phyloP scores from a whole-genome alignment of 1,140 invertebrate genomes.

The Musca vetustissima region DNA sequence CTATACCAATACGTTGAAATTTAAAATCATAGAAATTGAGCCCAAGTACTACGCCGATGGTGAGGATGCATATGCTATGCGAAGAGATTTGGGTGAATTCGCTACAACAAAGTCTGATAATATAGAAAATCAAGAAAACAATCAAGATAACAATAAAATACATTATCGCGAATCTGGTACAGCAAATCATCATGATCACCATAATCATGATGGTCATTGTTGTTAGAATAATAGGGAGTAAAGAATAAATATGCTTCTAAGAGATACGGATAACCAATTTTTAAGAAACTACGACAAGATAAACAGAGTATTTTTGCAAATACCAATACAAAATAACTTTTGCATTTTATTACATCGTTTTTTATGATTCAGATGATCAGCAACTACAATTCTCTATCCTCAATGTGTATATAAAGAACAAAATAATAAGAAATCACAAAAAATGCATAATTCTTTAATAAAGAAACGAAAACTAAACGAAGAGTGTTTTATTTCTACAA shows the following conservation, averaged over 20 bases:
- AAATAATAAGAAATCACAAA: no score
- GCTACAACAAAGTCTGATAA: constrained; percentile 8
- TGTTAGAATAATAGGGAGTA: constrained; percentile 26
- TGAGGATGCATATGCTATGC: constrained; percentile 99
- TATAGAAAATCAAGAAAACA: background rate
- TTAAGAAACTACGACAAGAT: background rate
- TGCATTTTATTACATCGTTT: constrained; percentile 18
- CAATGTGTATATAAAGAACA: no score
- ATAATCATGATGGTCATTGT: constrained; percentile 36
- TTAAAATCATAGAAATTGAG: constrained; percentile 97
- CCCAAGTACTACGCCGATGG: constrained; percentile 99
- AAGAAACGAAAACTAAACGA: no score
- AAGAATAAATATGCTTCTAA: background rate
- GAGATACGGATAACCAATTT: background rate
- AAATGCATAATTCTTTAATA: no score
- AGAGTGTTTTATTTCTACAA: no score
- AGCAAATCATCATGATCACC: constrained; percentile 30
- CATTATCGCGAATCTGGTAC: constrained; percentile 15
- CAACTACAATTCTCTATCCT: background rate
- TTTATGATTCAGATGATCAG: background rate
- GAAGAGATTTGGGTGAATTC: constrained; percentile 74
- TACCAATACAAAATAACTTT: background rate
- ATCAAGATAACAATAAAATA: constrained; percentile 25
- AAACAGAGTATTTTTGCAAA: background rate
- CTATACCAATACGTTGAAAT: constrained; percentile 95